Evolutionary conservation across 2,113 vertebrate genomes (phyloP), one percentile per base, ranked within the genome.

Genomic region (Rhinogobius similis): DNA sequence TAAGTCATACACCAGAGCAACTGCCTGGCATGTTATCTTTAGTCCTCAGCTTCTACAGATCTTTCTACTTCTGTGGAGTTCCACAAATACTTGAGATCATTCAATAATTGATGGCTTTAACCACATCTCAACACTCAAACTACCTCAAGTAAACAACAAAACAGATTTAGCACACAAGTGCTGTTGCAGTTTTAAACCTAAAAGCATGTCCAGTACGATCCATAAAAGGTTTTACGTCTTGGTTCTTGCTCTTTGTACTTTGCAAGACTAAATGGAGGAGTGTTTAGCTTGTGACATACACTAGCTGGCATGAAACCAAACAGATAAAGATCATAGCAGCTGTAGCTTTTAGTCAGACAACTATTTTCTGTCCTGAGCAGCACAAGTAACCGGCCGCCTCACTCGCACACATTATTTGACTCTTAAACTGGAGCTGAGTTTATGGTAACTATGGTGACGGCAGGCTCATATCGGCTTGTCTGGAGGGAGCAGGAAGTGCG

Each of bases 381-480:
- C 29, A 29, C 63, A 61, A 16, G 20, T 52, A 62, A 64, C 61
- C 50, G 56, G 59, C 62, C 27, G 43, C 13, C 14, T 8, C 50
- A 44, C 13, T 61, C 72, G 65, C 59, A 76, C 70, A 68, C 46
- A 24, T 7, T 41, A 39, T 39, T 68, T 77, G 62, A 64, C 48
- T 50, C 55, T 36, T 44, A 67, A 75, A 64, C 73, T 58, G 68
- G 52, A 48, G 70, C 76, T 24, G 64, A 76, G 73, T 79, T 80
- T 87, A 63, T 70, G 70, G 89, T 93, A 68, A 86, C 88, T 86
- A 85, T 90, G 65, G 92, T 48, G 79, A 91, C 67, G 55, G 38
- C 69, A 83, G 84, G 82, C 72, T 76, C 26, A 59, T 84, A 90
- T 91, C 76, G 83, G 87, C 85, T 81, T 50, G 23, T 80, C 26